Percentiles rank a stretch among this genome's conserved stretches.
phyloP scores from a whole-genome alignment of 2,113 vertebrate genomes.

The Chaenogobius annularis region DNA sequence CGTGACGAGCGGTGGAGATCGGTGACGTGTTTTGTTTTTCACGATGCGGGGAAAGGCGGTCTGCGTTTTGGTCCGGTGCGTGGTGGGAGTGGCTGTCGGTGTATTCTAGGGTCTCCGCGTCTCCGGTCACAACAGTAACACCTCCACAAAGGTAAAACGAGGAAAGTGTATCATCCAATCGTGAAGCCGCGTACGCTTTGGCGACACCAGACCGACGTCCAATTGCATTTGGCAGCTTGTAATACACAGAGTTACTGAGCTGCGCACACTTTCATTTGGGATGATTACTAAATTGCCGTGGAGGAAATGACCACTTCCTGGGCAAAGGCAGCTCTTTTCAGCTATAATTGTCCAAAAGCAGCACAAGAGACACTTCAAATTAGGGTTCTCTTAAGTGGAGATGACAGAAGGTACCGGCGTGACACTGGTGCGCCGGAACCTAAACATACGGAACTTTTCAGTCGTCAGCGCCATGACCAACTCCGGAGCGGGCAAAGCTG shows the following conservation, averaged over 20 bases:
- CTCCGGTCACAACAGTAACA: too few species aligned
- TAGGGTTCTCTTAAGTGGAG: neutral
- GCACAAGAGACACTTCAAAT: neutral
- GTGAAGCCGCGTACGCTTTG: too few species aligned
- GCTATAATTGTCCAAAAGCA: neutral
- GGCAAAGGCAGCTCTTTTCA: neutral
- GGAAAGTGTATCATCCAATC: too few species aligned
- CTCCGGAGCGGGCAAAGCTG: too few species aligned
- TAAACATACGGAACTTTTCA: constrained; percentile 3
- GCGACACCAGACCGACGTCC: neutral
- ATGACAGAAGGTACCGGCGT: neutral
- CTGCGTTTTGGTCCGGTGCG: too few species aligned
- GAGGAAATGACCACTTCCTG: constrained; percentile 3
- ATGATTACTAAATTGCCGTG: neutral
- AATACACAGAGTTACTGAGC: neutral
- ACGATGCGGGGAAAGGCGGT: neutral
- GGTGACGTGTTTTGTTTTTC: too few species aligned
- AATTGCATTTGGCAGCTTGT: neutral
- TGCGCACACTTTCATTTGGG: neutral
- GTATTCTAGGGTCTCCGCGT: too few species aligned
- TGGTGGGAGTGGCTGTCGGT: too few species aligned
- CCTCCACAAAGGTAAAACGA: too few species aligned
- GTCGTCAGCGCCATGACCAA: too few species aligned
- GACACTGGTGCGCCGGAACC: neutral
- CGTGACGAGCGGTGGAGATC: neutral